Percentiles rank a stretch among this genome's conserved stretches.
phyloP scores from a whole-genome alignment of 2,113 vertebrate species.

The Oreochromis aureus region DNA sequence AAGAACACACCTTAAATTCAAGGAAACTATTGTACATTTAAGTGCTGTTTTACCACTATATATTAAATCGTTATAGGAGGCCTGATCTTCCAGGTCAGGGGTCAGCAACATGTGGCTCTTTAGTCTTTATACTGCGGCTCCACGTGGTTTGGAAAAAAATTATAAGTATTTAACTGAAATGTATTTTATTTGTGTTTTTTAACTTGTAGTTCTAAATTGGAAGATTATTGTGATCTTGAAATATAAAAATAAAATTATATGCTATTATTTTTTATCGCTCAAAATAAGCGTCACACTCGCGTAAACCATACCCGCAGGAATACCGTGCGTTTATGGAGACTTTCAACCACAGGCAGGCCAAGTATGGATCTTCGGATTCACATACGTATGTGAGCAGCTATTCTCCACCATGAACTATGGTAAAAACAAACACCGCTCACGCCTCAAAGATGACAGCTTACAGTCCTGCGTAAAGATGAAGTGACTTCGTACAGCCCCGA shows the following conservation, averaged over 20 bases:
- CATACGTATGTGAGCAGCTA: not conserved
- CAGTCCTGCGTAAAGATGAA: not conserved
- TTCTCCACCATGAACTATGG: not conserved
- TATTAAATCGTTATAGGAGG: not conserved
- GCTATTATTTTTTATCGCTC: not conserved
- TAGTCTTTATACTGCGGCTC: not conserved
- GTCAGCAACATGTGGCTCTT: not conserved
- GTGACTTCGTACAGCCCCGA: accelerated
- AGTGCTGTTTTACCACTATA: not conserved
- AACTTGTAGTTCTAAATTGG: not conserved
- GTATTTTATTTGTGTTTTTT: not conserved
- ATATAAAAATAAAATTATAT: not conserved
- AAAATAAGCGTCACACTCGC: not conserved
- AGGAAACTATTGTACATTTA: not conserved
- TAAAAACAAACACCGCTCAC: not conserved
- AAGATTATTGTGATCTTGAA: not conserved
- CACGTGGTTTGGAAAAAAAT: not conserved
- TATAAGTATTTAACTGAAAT: not conserved
- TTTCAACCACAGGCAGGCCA: not conserved
- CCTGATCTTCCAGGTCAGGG: not conserved
- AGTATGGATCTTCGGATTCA: not conserved
- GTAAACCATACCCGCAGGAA: not conserved
- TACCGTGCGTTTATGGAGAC: accelerated
- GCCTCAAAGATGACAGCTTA: not conserved
- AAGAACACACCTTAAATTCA: not conserved